These are phyloP conservation scores for Chiloscyllium punctatum DNA, from an alignment of 2,797 vertebrate genomes.

Conservation along the genomic window DNA sequence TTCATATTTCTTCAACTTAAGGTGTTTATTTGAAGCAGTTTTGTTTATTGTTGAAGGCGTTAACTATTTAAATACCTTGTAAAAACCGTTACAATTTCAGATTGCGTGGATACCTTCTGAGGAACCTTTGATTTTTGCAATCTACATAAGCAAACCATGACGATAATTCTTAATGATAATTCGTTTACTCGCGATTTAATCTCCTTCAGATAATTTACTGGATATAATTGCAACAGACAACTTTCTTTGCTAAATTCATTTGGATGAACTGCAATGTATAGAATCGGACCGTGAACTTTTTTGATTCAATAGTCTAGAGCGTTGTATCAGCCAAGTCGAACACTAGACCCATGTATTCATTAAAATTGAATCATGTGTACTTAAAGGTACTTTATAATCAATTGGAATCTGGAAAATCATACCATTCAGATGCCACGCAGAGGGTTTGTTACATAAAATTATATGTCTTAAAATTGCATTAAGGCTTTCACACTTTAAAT, in stretches of 20 bases:
- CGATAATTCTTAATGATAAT: not conserved
- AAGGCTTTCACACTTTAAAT: not conserved
- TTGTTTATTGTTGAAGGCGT: not conserved
- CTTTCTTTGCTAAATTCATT: not conserved
- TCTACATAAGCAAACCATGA: not conserved
- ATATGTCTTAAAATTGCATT: not conserved
- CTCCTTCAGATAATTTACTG: not conserved
- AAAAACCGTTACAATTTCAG: not conserved
- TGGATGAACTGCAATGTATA: not conserved
- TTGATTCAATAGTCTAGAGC: not conserved
- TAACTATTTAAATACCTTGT: not conserved
- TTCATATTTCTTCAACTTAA: not conserved
- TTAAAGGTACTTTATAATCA: not conserved
- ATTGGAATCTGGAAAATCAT: not conserved
- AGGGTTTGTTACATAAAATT: not conserved
- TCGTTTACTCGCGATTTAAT: not conserved
- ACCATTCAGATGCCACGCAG: too few species aligned
- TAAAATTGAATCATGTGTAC: conserved; percentile 3
- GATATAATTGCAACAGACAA: not conserved
- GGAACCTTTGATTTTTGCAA: not conserved
- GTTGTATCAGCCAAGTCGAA: not conserved
- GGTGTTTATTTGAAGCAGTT: not conserved
- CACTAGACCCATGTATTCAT: not conserved
- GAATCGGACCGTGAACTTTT: not conserved
- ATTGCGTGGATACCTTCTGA: not conserved